A percentile compares a stretch with the other conserved stretches of the same genome.
phyloP scores from a whole-genome alignment of 2,888 invertebrate genomes.

The Chymomyza amoena region DNA sequence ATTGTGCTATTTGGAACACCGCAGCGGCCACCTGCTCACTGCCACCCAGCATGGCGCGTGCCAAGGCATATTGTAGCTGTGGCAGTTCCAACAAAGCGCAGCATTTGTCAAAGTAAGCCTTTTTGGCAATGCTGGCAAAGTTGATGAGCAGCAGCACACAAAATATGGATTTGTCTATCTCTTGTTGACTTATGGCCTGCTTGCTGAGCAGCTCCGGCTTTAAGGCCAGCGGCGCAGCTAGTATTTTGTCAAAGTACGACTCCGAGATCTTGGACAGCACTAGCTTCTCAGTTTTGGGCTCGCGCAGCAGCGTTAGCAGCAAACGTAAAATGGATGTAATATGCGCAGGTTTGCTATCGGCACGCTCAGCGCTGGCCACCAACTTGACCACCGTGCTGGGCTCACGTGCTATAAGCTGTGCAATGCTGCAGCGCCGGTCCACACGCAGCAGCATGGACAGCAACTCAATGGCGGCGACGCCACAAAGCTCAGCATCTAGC shows the following conservation, averaged over 20 bases:
- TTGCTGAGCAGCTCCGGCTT: conserved; percentile 57
- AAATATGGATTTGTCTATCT: conserved; percentile 73
- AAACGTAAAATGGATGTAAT: conserved; percentile 70
- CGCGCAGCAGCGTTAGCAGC: conserved; percentile 66
- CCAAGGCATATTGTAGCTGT: conserved; percentile 75
- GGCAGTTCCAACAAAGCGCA: conserved; percentile 66
- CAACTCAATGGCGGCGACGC: conserved; percentile 70
- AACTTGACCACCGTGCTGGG: conserved; percentile 65
- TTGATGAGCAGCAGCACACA: conserved; percentile 74
- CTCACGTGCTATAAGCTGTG: conserved; percentile 65
- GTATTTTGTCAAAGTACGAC: conserved; percentile 77
- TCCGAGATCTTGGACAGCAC: conserved; percentile 75
- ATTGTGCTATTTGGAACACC: conserved; percentile 76
- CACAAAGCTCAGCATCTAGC: conserved; percentile 70
- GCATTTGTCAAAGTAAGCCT: conserved; percentile 76
- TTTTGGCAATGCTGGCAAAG: conserved; percentile 75
- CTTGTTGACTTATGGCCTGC: conserved; percentile 51
- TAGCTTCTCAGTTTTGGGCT: conserved; percentile 73
- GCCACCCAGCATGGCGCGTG: conserved; percentile 71
- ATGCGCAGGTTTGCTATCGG: conserved; percentile 62
- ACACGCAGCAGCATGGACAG: conserved; percentile 61
- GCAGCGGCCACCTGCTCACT: conserved; percentile 69
- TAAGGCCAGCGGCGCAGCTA: conserved; percentile 63
- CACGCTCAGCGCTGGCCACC: conserved; percentile 66
- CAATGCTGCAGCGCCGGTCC: conserved; percentile 50